These are phyloP conservation scores for Hyposoter dolosus DNA, from an alignment of 2,888 invertebrate genomes.

Conservation along the genomic window DNA sequence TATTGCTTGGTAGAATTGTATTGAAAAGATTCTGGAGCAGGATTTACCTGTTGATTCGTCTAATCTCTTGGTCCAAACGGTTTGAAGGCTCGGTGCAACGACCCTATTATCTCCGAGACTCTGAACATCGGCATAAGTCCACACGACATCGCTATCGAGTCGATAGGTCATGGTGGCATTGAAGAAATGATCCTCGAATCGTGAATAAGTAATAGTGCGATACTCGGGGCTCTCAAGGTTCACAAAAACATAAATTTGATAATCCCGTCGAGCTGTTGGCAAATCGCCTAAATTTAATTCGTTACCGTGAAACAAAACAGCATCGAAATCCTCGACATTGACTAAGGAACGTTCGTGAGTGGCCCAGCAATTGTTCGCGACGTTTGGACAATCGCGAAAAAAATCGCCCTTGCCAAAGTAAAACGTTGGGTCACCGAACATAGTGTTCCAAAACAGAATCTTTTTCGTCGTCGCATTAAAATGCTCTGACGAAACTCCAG, in stretches of 20 bases:
- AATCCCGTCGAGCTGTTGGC: slow-evolving; percentile 81
- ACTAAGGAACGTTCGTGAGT: slow-evolving; percentile 82
- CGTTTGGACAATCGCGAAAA: slow-evolving; percentile 76
- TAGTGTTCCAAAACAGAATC: slow-evolving; percentile 80
- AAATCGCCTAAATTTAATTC: slow-evolving; percentile 79
- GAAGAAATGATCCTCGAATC: slow-evolving; percentile 83
- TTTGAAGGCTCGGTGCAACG: slow-evolving; percentile 71
- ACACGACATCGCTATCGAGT: slow-evolving; percentile 85
- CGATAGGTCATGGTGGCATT: slow-evolving; percentile 87
- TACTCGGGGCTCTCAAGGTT: slow-evolving; percentile 85
- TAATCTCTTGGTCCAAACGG: slow-evolving; percentile 67
- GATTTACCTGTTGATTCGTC: slow-evolving; percentile 70
- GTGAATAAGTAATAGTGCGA: slow-evolving; percentile 68
- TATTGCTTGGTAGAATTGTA: no score
- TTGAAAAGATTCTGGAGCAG: neutral
- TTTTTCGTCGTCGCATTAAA: slow-evolving; percentile 65
- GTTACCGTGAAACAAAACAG: slow-evolving; percentile 86
- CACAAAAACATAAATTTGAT: slow-evolving; percentile 86
- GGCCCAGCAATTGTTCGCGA: slow-evolving; percentile 85
- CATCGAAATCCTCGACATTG: slow-evolving; percentile 85
- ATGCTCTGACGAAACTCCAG: no score
- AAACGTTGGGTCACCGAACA: slow-evolving; percentile 77
- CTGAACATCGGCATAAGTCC: slow-evolving; percentile 83
- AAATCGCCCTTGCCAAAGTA: slow-evolving; percentile 75
- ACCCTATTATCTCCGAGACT: slow-evolving; percentile 75